Base-by-base conservation (phyloP, 2,113 vertebrate species). In the Xiphophorus couchianus region DNA sequence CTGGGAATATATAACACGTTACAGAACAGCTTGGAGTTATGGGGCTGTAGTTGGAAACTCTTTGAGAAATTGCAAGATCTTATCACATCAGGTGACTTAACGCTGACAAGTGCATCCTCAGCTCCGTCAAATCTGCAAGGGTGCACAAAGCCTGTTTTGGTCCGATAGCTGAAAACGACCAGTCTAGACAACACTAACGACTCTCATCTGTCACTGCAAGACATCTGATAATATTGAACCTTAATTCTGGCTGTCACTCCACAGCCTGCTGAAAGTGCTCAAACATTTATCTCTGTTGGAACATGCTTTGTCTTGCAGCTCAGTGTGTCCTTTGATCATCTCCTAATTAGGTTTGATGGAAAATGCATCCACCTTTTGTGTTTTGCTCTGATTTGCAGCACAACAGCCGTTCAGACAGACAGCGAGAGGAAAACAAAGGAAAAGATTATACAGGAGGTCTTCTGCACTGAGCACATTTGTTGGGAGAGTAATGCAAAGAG, bases 321-420 rank as follows among this genome's bases (percentile, higher is more conserved):
- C 42, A 42, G 62, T 62, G 44, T 58, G 30, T 86, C 80, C 77
- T 72, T 39, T 62, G 63, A 71, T 63, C 27, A 3, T 78, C 67
- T 66, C 61, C 54, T 82, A 76, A 87, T 84, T 71, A 68, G 66
- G 84, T 80, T 83, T 66, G 61, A 25, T n/a, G 64, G 39, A 27
- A 60, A 3, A 2, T 63, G 68, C 39, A 80, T 66, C 44, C 63
- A 31, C 48, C 70, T 11, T 75, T 80, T 82, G 71, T 86, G 71
- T 77, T 88, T 77, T 66, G 73, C 63, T 60, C 48, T 69, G 74
- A 79, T 88, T 85, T 87, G 58, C 65, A 42, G 75, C 75, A 68
- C 67, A 71, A 78, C 84, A 69, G 70, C 70, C 74, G 77, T 75
- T 78, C 60, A 25, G 39, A 69, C 48, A 39, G 67, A 83, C 69